Base-by-base conservation (phyloP, 30 jellyfish, hydroid and myxozoan genomes). In the Aurelia sp. region DNA sequence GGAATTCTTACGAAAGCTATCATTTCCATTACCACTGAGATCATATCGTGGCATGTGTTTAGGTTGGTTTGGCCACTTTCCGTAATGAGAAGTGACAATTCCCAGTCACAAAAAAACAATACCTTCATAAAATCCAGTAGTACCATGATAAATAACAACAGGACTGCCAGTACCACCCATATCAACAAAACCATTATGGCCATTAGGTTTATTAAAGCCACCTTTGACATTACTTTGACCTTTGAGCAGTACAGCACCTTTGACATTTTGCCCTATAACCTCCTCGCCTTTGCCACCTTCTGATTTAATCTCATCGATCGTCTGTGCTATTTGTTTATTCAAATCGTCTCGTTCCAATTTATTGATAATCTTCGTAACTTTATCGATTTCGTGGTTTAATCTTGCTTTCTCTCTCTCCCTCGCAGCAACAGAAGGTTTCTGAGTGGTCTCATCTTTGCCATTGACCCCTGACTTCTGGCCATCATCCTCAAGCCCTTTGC, bases 81-180 rank as follows among this genome's bases (percentile, higher is more conserved):
- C 4, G 3, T 0, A 3, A 37, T 5, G 10, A 37, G 10, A 2
- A 7, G 11, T 37, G 33, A 2, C 33, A 2, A 27, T 27, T 27
- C 33, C 33, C 1, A 27, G 33, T 27, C 33, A 27, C 33, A 27
- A 35, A 40, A 33, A 35, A 6, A 52, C n/a, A 52, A 17, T 53
- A 94, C 99, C 97, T 94, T 94, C 97, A 41, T 55, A 65, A 55
- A 53, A 74, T 33, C 99, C 97, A 3, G 97, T 94, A 2, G 93
- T 89, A 23, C 99, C 99, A 53, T 89, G 86, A 75, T 94, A 97
- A n/a, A 94, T 48, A 7, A 94, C 78, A 44, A 94, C 96, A 0
- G 99, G 99, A 55, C 99, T 94, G 52, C 99, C 99, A 51, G 86
- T 89, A 55, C 99, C 94, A 62, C 97, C 96, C 30, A 94, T 40